phyloP scores from a whole-genome alignment of 2,888 invertebrate species.

The Phengaris alcon region DNA sequence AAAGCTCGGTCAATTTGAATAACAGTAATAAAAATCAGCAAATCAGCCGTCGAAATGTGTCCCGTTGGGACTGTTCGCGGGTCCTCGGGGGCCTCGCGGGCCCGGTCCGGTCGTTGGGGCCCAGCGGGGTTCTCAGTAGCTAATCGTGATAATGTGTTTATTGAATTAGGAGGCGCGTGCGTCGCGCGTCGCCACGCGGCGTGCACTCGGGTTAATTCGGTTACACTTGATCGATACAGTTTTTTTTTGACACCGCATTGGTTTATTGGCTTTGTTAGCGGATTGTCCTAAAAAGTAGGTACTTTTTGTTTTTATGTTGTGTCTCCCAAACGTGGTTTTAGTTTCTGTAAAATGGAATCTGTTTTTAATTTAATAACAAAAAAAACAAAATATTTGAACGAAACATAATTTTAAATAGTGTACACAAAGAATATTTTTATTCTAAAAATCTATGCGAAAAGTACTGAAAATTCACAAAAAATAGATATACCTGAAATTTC shows the following conservation, averaged over 20 bases:
- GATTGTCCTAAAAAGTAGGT: slow-evolving; percentile 16
- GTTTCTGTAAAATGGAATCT: too few species aligned
- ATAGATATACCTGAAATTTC: too few species aligned
- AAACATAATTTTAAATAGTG: too few species aligned
- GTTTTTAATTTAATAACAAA: too few species aligned
- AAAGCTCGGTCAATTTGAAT: slow-evolving; percentile 56
- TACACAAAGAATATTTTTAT: too few species aligned
- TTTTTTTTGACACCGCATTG: background rate
- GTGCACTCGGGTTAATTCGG: slow-evolving; percentile 51
- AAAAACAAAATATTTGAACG: too few species aligned
- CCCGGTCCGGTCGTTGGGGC: slow-evolving; percentile 39
- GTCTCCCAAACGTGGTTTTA: background rate
- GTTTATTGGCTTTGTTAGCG: slow-evolving; percentile 15
- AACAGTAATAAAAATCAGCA: slow-evolving; percentile 65
- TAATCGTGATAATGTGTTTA: slow-evolving; percentile 80
- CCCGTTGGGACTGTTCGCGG: slow-evolving; percentile 59
- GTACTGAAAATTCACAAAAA: too few species aligned
- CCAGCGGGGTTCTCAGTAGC: slow-evolving; percentile 56
- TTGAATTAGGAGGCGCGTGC: slow-evolving; percentile 77
- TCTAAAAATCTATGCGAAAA: too few species aligned
- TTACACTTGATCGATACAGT: slow-evolving; percentile 28
- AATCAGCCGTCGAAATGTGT: slow-evolving; percentile 65
- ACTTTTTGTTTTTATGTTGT: background rate
- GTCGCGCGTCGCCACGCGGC: slow-evolving; percentile 55
- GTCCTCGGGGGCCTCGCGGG: slow-evolving; percentile 40